Evolutionary conservation across 1,140 invertebrate genomes (phyloP).

Genomic region (Drosophila tropicalis): DNA sequence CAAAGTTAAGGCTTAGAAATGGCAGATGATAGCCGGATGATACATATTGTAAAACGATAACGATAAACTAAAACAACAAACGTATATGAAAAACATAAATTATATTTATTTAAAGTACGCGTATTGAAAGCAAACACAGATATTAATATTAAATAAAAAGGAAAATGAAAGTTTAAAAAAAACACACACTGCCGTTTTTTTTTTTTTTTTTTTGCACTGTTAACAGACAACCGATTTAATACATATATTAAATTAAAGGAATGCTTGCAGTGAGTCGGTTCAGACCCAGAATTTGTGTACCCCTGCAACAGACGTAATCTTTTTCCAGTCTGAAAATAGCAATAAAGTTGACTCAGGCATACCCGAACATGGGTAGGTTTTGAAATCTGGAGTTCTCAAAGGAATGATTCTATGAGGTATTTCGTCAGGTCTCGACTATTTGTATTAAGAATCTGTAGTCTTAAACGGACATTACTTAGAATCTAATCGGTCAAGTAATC

Average conservation of each 20-base stretch:
- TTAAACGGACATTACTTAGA: not conserved
- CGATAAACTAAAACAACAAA: slow-evolving; percentile 44
- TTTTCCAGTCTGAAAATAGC: too few species aligned
- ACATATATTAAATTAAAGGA: not conserved
- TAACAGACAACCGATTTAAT: not conserved
- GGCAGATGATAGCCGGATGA: slow-evolving; percentile 48
- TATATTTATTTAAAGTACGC: slow-evolving; percentile 82
- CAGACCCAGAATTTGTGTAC: slow-evolving; percentile 8
- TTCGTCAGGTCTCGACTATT: too few species aligned
- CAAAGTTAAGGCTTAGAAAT: slow-evolving; percentile 32
- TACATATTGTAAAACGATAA: slow-evolving; percentile 76
- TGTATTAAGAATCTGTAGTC: not conserved
- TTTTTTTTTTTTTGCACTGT: not conserved
- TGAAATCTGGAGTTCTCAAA: too few species aligned
- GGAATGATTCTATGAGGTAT: too few species aligned
- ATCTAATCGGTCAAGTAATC: slow-evolving; percentile 15
- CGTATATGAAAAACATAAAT: slow-evolving; percentile 63
- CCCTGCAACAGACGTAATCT: slow-evolving; percentile 1
- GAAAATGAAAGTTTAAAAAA: slow-evolving; percentile 67
- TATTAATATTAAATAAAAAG: slow-evolving; percentile 82
- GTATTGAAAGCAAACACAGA: slow-evolving; percentile 80
- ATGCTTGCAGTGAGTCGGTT: not conserved
- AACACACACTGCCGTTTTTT: slow-evolving; percentile 8
- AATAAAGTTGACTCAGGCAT: too few species aligned
- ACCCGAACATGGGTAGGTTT: too few species aligned